Conservation (phyloP, 2,113 vertebrate genomes). For the Laterallus jamaicensis region DNA sequence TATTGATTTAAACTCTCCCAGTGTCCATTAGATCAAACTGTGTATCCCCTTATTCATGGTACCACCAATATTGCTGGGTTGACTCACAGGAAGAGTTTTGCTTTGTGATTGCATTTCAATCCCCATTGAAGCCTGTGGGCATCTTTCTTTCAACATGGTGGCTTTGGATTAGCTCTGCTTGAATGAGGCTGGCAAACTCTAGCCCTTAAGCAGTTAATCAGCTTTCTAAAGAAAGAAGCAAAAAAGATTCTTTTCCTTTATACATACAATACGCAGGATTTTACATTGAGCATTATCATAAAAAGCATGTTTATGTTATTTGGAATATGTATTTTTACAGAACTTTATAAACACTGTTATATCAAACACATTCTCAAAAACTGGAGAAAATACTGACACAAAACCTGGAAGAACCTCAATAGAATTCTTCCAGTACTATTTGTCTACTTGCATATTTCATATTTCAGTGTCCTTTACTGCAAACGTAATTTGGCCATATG, state of each 20-base stretch:
- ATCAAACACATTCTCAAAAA: slow-evolving; percentile 82
- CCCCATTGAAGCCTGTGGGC: not conserved
- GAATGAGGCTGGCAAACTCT: slow-evolving; percentile 4
- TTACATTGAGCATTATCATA: slow-evolving; percentile 73
- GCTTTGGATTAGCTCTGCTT: slow-evolving; percentile 14
- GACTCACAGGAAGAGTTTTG: not conserved
- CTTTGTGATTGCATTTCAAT: not conserved
- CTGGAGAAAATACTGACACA: slow-evolving; percentile 74
- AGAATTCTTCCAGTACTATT: slow-evolving; percentile 71
- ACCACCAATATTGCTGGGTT: not conserved
- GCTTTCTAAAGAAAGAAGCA: slow-evolving; percentile 54
- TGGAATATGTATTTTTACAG: slow-evolving; percentile 76
- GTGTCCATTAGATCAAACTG: not conserved
- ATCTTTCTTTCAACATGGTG: not conserved
- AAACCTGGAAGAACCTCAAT: slow-evolving; percentile 68
- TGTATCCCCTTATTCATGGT: not conserved
- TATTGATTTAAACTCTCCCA: not conserved
- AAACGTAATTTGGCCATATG: slow-evolving; percentile 42
- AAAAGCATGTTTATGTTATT: slow-evolving; percentile 75
- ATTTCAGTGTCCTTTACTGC: slow-evolving; percentile 64
- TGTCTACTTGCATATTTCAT: slow-evolving; percentile 81
- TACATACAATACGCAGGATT: slow-evolving; percentile 65
- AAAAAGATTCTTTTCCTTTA: slow-evolving; percentile 53
- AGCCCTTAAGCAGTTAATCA: slow-evolving; percentile 47
- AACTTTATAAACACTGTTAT: slow-evolving; percentile 78